Base-by-base conservation (phyloP, 2,888 invertebrate species). In the Baronia brevicornis region DNA sequence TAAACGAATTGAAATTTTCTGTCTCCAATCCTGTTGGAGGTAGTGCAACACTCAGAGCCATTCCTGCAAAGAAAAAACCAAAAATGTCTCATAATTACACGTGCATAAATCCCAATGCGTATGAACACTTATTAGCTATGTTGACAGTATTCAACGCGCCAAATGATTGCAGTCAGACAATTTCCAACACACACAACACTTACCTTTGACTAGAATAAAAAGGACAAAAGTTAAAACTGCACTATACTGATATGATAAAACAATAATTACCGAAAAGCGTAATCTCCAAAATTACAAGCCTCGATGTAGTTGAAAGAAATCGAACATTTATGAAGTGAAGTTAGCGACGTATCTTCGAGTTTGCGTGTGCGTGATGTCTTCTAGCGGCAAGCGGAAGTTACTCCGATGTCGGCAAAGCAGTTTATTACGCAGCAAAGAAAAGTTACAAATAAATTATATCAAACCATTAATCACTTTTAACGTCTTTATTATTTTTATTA, bases 1-100 rank as follows among this genome's bases (percentile, higher is more conserved):
- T 80, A 48, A 79, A 75, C 20, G 80, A 77, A 53, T 78, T 72
- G 58, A 86, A 87, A 49, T 75, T 78, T 36, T 85, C 86, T 28
- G 85, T 68, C 58, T 87, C 86, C 69, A 87, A 61, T 42, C 85
- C 87, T 46, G 84, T 79, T 39, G 87, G 62, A 39, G 88, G 87
- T 70, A 89, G 68, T 53, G 87, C 88, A 65, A 88, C 80, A 61
- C 87, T 84, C 61, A 89, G 69, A 68, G 87, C 88, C 88, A 88
- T 88, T 65, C 73, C 84, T 84, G 82, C 27, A 68, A 80, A 61
- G 36, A 51, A 47, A 73, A 72, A 73, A 64, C 60, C 48, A 59
- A 54, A 48, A 55, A 57, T 62, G 43, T 66, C 67, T 62, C 65
- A 49, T 47, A 65, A 63, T 72, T 77, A 80, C 84, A 80, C 80